These are phyloP conservation scores for Macaca fascicularis DNA, from an alignment of 2,113 vertebrate genomes.

Conservation along the genomic window DNA sequence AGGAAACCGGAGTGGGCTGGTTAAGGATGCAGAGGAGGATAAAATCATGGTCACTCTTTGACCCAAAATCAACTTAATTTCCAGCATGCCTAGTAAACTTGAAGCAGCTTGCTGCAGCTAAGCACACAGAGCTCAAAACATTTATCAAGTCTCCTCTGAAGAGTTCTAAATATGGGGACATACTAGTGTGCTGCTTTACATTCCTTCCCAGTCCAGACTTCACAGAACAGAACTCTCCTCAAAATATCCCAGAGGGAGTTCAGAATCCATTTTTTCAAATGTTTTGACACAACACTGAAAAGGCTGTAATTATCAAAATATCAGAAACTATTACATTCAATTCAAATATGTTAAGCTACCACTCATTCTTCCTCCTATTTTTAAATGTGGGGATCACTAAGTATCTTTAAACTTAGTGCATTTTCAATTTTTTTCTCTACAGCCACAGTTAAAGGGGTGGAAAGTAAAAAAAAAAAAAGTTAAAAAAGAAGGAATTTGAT, in stretches of 20 bases:
- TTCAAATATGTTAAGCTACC: background rate
- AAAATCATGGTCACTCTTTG: background rate
- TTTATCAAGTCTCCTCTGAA: background rate
- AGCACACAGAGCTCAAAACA: background rate
- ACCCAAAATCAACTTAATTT: background rate
- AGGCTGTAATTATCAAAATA: background rate
- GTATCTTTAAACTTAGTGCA: background rate
- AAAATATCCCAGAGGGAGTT: background rate
- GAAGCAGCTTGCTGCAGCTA: background rate
- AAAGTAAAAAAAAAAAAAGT: too few relatives aligned
- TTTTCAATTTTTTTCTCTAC: conserved; percentile 6
- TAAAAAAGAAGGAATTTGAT: background rate
- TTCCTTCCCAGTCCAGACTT: background rate
- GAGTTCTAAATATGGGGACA: background rate
- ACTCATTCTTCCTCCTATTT: background rate
- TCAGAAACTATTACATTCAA: background rate
- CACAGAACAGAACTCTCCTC: background rate
- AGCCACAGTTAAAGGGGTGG: background rate
- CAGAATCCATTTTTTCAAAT: background rate
- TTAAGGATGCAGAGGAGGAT: background rate
- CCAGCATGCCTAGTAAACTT: background rate
- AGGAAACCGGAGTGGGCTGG: background rate
- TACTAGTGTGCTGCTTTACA: background rate
- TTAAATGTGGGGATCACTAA: background rate
- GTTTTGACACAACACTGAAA: background rate